phyloP scores from a whole-genome alignment of 2,797 vertebrate species.

The Acestrorhynchus altus region DNA sequence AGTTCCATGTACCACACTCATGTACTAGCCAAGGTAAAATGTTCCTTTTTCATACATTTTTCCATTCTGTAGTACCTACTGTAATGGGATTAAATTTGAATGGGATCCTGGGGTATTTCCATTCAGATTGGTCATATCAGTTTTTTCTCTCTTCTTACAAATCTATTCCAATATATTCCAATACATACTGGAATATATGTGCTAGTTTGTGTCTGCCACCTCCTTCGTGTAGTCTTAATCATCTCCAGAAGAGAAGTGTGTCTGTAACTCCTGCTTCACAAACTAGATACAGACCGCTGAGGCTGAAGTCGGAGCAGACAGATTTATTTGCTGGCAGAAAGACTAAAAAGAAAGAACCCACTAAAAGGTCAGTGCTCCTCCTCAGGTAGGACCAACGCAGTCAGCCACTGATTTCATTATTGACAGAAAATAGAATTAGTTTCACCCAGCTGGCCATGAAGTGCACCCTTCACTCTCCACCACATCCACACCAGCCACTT shows the following conservation, averaged over 20 bases:
- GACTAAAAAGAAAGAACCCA: slow-evolving; percentile 14
- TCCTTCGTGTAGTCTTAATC: background rate
- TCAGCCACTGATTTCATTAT: slow-evolving; percentile 51
- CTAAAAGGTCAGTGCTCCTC: slow-evolving; percentile 45
- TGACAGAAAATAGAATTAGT: slow-evolving; percentile 58
- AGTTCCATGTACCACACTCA: too few relatives aligned
- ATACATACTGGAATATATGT: background rate
- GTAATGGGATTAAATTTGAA: too few relatives aligned
- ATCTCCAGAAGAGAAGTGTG: background rate
- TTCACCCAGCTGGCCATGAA: slow-evolving; percentile 50
- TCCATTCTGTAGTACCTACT: too few relatives aligned
- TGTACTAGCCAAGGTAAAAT: too few relatives aligned
- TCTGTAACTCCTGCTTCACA: background rate
- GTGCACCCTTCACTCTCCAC: background rate
- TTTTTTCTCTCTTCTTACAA: too few relatives aligned
- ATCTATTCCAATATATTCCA: background rate
- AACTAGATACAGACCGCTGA: background rate
- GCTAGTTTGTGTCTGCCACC: background rate
- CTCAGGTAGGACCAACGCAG: slow-evolving; percentile 29
- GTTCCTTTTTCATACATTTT: too few relatives aligned
- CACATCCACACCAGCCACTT: slow-evolving; percentile 7
- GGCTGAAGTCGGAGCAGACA: background rate
- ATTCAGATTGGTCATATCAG: too few relatives aligned
- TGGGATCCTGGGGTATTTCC: too few relatives aligned
- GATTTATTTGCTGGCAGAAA: slow-evolving; percentile 17